Evolutionary conservation across 2,888 invertebrate species (phyloP), one percentile per base, ranked within the genome.

Genomic region (Peribatodes rhomboidaria): DNA sequence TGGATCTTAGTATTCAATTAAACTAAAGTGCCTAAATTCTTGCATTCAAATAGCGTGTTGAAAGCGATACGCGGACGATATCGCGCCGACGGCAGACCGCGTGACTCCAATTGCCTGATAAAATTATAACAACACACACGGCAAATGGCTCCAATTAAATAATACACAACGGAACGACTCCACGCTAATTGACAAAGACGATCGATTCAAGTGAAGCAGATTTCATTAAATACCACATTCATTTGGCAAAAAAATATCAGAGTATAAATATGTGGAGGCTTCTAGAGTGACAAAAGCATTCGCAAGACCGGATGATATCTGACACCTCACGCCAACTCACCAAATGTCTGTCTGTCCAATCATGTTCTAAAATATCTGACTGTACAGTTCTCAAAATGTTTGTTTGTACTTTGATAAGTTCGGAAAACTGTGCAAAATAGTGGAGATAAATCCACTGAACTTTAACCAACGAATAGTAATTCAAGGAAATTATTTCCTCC

Each of bases 101-200:
- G 63, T 63, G 67, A 65, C 69, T 62, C 54, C 65, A 44, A 41
- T 57, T 31, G 62, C 11, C 53, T 58, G 65, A 67, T 70, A 67
- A 65, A 56, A 61, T 49, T 58, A 58, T 42, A 57, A 49, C 63
- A 49, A 41, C 42, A 50, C 54, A 55, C 46, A 54, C 57, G 37
- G 54, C 49, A 55, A 54, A 61, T 41, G 53, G 31, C 16, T 52
- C 16, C 52, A 57, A 65, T 60, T 60, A 50, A 54, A 58, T 18
- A 39, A n/a, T 53, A 42, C 27, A 22, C 55, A 13, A 33, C 18
- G 16, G 13, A 44, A 46, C 22, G 22, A 53, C 46, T 31, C 46
- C n/a, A 47, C 53, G 9, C 14, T 20, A 53, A 46, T 53, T 60
- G 53, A 50, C 50, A 50, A 18, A 13, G 18, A 33, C 31, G 16